A percentile compares a stretch with the other conserved stretches of the same genome.
These are phyloP conservation scores for Calyptomena viridis DNA, from an alignment of 2,113 vertebrate genomes.

Conservation along the genomic window DNA sequence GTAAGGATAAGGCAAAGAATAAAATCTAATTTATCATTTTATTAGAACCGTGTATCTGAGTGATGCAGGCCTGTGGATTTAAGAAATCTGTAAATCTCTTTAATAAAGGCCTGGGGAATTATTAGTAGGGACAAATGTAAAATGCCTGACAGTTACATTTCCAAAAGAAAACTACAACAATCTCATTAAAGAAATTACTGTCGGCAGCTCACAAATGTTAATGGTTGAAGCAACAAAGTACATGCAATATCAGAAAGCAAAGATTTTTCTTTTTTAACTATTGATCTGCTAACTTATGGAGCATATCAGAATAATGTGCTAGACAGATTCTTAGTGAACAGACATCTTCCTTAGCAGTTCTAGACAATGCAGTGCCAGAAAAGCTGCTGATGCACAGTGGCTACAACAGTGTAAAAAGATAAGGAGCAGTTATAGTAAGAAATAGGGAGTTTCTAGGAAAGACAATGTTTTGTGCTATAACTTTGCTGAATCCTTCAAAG, in stretches of 20 bases:
- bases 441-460: constrained; percentile 15
- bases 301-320: constrained; percentile 70
- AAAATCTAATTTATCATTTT: constrained; percentile 76
- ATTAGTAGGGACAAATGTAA: constrained; percentile 83
- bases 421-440: constrained; percentile 21
- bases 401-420: constrained; percentile 58
- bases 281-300: constrained; percentile 79
- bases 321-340: constrained; percentile 62
- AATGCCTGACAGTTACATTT: constrained; percentile 79
- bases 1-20: constrained; percentile 61
- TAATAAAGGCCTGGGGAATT: constrained; percentile 84
- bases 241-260: constrained; percentile 83
- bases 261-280: constrained; percentile 86
- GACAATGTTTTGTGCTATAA: neutral
- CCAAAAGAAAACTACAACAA: constrained; percentile 83
- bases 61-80: constrained; percentile 75
- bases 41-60: constrained; percentile 72
- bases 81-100: constrained; percentile 82
- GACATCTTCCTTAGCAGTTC: constrained; percentile 51
- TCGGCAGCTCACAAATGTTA: constrained; percentile 88
- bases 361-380: constrained; percentile 61
- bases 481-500: constrained; percentile 22
- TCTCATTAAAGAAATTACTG: constrained; percentile 95
- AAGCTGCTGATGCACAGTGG: constrained; percentile 52
- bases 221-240: constrained; percentile 87